Base-by-base conservation (phyloP, 2,113 vertebrate species). In the Nestor notabilis region DNA sequence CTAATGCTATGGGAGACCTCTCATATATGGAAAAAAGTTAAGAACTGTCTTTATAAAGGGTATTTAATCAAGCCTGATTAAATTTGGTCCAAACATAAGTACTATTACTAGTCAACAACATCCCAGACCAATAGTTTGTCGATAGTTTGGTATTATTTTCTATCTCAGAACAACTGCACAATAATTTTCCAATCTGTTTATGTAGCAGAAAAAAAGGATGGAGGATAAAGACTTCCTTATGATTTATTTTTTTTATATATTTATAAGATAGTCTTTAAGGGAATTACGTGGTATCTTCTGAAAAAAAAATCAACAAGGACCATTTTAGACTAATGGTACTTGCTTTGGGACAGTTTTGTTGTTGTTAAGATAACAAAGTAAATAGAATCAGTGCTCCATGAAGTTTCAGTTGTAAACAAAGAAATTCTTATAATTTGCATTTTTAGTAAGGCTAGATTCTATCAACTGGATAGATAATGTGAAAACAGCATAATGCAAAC, bases 381-480 rank as follows among this genome's bases (percentile, higher is more conserved):
- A 87, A 88, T 61, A 89, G 71, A 87, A 87, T 82, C 41, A 23
- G 25, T 20, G 11, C 27, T 64, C 27, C 63, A 31, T 80, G 23
- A 90, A 82, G 16, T 69, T 87, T 86, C 87, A 49, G 35, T 35
- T 72, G 35, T 77, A 79, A 25, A 46, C 28, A 58, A 85, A 78
- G 89, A 87, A 96, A 95, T 94, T 13, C 60, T 76, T 61, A 82
- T 69, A 82, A 87, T 91, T 83, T 78, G 7, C 77, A 3, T 83
- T n/a, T 72, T 90, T 81, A 52, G 85, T 24, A 61, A 23, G 23
- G n/a, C 31, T 8, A 33, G 82, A 76, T 76, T 92, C 66, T 88
- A 52, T 92, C 83, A 69, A 37, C 70, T 65, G 21, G 83, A 96
- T 96, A 95, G 66, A 64, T 96, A 93, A 96, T 72, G 33, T 41